Conservation (phyloP, 2,113 vertebrate genomes). For the Terrapene triunguis region DNA sequence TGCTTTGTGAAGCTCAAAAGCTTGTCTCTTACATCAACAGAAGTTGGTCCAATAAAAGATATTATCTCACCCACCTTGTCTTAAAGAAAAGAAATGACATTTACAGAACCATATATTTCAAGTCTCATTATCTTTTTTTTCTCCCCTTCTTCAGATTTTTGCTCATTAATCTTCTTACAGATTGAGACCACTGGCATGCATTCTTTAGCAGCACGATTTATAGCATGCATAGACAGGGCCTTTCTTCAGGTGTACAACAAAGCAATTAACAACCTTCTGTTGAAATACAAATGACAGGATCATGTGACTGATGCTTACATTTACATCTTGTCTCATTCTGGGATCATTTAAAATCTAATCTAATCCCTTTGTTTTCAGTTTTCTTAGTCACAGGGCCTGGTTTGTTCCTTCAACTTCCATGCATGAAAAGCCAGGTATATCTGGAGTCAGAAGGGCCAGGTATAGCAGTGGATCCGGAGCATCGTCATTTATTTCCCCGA, state of each 20-base stretch:
- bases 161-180: background rate
- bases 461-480: background rate
- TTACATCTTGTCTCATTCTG: background rate
- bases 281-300: background rate
- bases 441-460: too few relatives aligned
- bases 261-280: constrained; percentile 37
- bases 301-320: constrained; percentile 12
- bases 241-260: constrained; percentile 47
- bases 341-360: background rate
- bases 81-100: background rate
- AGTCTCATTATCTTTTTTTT: constrained; percentile 22
- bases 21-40: too few relatives aligned
- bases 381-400: background rate
- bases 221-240: constrained; percentile 6
- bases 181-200: constrained; percentile 28
- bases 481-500: fast-evolving
- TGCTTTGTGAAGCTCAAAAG: too few relatives aligned
- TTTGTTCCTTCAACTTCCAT: background rate
- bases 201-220: constrained; percentile 48
- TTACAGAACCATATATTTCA: constrained; percentile 1
- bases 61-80: too few relatives aligned
- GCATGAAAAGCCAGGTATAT: background rate
- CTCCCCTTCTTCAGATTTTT: background rate
- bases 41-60: too few relatives aligned
- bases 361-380: background rate